Evolutionary conservation across 2,888 invertebrate species (phyloP).

Genomic region (Clostera curtula): DNA sequence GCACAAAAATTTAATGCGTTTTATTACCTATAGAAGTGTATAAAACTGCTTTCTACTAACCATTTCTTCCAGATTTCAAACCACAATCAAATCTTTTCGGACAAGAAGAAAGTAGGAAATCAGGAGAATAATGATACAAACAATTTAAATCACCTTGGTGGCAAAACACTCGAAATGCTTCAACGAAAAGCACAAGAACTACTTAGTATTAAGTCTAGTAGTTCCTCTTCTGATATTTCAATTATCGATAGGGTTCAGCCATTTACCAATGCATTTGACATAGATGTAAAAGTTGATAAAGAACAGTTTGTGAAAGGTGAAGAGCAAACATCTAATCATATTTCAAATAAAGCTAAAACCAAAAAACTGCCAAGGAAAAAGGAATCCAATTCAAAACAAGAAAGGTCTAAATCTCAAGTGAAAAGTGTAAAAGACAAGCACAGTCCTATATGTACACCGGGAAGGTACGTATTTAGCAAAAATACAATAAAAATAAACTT

Average conservation of each 20-base stretch:
- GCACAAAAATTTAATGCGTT: not conserved
- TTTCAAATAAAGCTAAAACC: conserved; percentile 10
- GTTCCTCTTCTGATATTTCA: conserved; percentile 49
- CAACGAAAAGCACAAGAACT: conserved; percentile 62
- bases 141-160: conserved; percentile 29
- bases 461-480: too few species aligned
- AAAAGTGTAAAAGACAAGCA: conserved; percentile 11
- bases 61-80: conserved; percentile 13
- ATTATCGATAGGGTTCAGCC: conserved; percentile 25
- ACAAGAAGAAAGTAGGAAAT: conserved; percentile 10
- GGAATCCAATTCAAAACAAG: conserved; percentile 11
- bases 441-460: conserved; percentile 5
- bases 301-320: too few species aligned
- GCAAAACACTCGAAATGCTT: conserved; percentile 46
- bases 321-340: too few species aligned
- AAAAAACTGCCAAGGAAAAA: conserved; percentile 5
- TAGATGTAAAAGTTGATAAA: too few species aligned
- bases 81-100: conserved; percentile 5
- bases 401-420: conserved; percentile 9
- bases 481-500: too few species aligned
- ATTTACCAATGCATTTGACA: too few species aligned
- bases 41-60: not conserved
- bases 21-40: not conserved
- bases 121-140: conserved; percentile 19
- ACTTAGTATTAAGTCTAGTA: conserved; percentile 44